phyloP scores from a whole-genome alignment of 2,113 vertebrate species.

The Hypanus sabinus region DNA sequence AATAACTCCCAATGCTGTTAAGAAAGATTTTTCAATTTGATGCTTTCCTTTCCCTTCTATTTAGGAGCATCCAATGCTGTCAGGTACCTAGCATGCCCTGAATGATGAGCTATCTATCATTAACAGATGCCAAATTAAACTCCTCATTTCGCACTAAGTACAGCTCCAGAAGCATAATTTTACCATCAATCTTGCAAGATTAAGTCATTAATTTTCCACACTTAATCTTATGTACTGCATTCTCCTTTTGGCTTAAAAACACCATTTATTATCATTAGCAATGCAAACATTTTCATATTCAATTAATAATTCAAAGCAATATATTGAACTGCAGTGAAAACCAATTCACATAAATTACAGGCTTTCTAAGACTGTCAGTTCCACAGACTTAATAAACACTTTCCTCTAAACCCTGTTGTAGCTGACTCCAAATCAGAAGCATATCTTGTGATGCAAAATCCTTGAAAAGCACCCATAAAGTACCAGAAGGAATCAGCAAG shows the following conservation, averaged over 20 bases:
- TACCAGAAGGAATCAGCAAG: too few species aligned
- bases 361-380: background rate
- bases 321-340: conserved; percentile 28
- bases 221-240: background rate
- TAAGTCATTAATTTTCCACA: conserved; percentile 36
- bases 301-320: conserved; percentile 36
- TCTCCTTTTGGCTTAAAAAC: background rate
- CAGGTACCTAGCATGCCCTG: background rate
- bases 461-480: background rate
- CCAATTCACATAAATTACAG: conserved; percentile 1
- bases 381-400: conserved; percentile 28
- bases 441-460: background rate
- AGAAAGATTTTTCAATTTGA: background rate
- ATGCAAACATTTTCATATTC: conserved; percentile 34
- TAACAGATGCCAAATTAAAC: background rate
- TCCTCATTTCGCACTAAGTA: background rate
- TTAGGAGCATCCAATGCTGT: background rate
- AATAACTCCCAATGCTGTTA: background rate
- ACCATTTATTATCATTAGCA: conserved; percentile 14
- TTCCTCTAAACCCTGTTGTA: background rate
- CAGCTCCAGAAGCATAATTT: conserved; percentile 7
- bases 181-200: conserved; percentile 22
- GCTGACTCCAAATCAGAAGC: background rate
- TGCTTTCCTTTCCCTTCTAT: background rate
- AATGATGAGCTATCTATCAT: background rate